Base-by-base conservation (phyloP, 2,888 invertebrate genomes). In the Adela reaumurella region DNA sequence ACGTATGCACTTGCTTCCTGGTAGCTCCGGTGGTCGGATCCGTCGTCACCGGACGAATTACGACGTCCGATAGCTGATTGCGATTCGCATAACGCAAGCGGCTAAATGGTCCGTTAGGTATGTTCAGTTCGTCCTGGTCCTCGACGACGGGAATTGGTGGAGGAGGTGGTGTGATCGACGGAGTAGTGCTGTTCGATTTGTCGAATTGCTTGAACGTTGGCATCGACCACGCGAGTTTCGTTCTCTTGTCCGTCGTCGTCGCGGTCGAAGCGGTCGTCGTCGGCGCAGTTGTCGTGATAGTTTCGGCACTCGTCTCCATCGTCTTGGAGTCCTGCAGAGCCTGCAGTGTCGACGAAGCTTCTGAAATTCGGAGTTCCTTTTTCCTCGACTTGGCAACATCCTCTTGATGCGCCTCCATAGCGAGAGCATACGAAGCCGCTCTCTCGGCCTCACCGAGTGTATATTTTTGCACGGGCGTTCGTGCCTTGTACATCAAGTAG, bases 201-300 rank as follows among this genome's bases (percentile, higher is more conserved):
- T 69, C 51, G 14, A 67, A 65, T 8, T 67, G 67, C 44, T 68
- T 63, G 55, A 83, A 65, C 11, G 82, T 79, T 24, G 82, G 82
- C 62, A 82, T 76, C 46, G 77, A 81, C 68, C 81, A 81, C 5
- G 79, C 72, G 43, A 77, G 74, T n/a, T 67, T 64, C 20, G 73
- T 67, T 52, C 67, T 2, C 64, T 54, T 20, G 62, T 48, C 18
- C 63, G 66, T 43, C 64, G 68, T 62, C 51, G 55, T 65, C 48
- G 68, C 70, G 49, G 56, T 63, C 5, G 57, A 57, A 5, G 59
- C 56, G 14, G 64, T 61, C 2, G 67, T 61, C 2, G 67, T 52
- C 19, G 65, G 51, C 35, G 62, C 52, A 35, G 62, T 58, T 28
- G 65, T 51, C 16, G 54, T 57, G 48, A 54, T 51, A 17, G 55